Evolutionary conservation across 2,888 invertebrate species (phyloP), one percentile per base, ranked within the genome.

Genomic region (Cataglyphis cursor): DNA sequence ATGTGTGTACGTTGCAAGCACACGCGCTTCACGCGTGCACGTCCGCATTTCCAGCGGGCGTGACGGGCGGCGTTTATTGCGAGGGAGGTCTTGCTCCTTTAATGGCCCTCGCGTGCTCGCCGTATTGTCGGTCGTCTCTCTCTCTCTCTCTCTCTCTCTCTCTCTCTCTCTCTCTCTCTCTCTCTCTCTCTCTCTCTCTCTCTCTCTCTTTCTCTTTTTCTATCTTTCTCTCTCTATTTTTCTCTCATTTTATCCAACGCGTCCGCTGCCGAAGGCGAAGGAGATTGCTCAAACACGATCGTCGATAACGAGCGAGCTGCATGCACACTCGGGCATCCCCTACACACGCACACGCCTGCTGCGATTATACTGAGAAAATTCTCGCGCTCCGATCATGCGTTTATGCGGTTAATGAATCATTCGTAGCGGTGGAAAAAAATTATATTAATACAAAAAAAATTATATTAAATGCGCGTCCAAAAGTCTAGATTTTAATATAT

Each of bases 91-190:
- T 84, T 88, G 89, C 87, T 89, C 89, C 90, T 90, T 89, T 90
- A 90, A 90, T 90, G 90, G 90, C 85, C 85, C 87, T 90, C 87
- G 90, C 90, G 90, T 90, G 90, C 89, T 87, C 85, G 84, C 88
- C 84, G 85, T 85, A 89, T 90, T 59, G 78, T 90, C 85, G 87
- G 73, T 51, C 48, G 82, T 61, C 51, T 80, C 68, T 78, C 48
- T 48, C 81, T 28, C 51, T 21, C 80, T 35, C 44, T 21, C 75
- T 66, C 12, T 18, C 31, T 3, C 21, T 10, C 51, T 68, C 44
- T n/a, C 1, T 24, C 70, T 24, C 21, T 24, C 21, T 8, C 35
- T 35, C 10, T 1, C n/a, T n/a, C n/a, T 61, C 51, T 80, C 66
- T 78, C 48, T 48, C 80, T 28, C 51, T 21, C 80, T 35, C 44